These are phyloP conservation scores for Rallus crepitans DNA, from an alignment of 2,797 vertebrate genomes.

Conservation along the genomic window DNA sequence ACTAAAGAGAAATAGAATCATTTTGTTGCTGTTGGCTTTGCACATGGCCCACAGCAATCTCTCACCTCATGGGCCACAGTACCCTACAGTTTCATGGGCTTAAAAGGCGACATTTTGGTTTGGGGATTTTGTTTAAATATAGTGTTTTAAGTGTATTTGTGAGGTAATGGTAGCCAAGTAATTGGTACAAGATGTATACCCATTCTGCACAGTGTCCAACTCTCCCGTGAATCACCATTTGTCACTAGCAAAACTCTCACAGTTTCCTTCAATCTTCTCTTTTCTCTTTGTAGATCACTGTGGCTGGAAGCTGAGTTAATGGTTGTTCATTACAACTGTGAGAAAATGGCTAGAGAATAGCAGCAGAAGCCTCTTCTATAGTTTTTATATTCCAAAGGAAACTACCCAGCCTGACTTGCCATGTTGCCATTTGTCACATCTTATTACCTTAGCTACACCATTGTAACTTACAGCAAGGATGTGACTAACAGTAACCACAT, in stretches of 20 bases:
- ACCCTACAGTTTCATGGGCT: neutral
- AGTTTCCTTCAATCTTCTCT: neutral
- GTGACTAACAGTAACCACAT: slow-evolving; percentile 82
- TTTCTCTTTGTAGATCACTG: neutral
- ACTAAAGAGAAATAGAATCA: neutral
- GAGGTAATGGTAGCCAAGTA: neutral
- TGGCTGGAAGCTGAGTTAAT: neutral
- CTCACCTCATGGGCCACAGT: neutral
- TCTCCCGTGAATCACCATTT: neutral
- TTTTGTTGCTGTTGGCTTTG: neutral
- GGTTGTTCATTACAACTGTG: neutral
- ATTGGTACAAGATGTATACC: neutral
- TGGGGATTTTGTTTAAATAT: neutral
- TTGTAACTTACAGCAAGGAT: slow-evolving; percentile 79
- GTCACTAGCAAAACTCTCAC: neutral
- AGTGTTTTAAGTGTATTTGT: neutral
- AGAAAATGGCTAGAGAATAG: slow-evolving; percentile 48
- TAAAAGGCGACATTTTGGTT: neutral
- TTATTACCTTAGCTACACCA: slow-evolving; percentile 71
- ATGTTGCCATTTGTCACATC: slow-evolving; percentile 75
- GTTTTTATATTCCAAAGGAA: slow-evolving; percentile 17
- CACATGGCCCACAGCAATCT: neutral
- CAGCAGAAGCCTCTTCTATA: neutral
- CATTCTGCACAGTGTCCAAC: neutral
- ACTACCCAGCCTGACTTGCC: slow-evolving; percentile 63